Conservation (phyloP, 2,888 invertebrate species). For the Xylocampa areola region DNA sequence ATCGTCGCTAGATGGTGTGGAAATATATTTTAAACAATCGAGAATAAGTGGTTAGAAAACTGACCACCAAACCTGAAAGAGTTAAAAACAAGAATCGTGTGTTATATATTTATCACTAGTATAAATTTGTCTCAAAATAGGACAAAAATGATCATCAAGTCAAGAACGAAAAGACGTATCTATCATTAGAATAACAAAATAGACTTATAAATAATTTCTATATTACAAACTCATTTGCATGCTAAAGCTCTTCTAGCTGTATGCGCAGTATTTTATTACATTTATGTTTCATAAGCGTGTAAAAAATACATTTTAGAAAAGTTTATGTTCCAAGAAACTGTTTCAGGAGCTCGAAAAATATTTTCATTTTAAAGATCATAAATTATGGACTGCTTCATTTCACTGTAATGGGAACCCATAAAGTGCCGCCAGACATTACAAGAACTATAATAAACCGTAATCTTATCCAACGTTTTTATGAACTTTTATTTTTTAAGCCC, state of each 20-base stretch:
- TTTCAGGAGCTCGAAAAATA: slow-evolving; percentile 49
- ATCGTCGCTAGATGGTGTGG: no score
- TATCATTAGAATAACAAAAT: background rate
- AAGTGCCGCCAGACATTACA: slow-evolving; percentile 55
- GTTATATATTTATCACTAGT: no score
- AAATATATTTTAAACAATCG: no score
- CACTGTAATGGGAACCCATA: slow-evolving; percentile 57
- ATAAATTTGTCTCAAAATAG: no score
- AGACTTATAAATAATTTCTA: no score
- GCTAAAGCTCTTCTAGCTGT: background rate
- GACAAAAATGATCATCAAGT: no score
- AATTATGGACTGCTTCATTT: slow-evolving; percentile 65
- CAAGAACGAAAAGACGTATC: no score
- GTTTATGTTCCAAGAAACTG: slow-evolving; percentile 17
- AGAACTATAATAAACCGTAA: slow-evolving; percentile 51
- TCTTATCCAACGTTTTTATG: slow-evolving; percentile 33
- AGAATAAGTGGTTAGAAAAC: no score
- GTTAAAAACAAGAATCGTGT: no score
- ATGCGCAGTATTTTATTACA: slow-evolving; percentile 18
- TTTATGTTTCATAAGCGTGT: slow-evolving; percentile 6
- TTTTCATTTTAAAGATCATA: slow-evolving; percentile 64
- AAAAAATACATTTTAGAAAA: slow-evolving; percentile 47
- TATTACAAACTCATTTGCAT: slow-evolving; percentile 7
- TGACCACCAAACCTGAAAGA: no score
- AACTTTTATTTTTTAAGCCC: slow-evolving; percentile 14